Conservation (phyloP, 2,113 vertebrate genomes). For the Gymnogyps californianus region DNA sequence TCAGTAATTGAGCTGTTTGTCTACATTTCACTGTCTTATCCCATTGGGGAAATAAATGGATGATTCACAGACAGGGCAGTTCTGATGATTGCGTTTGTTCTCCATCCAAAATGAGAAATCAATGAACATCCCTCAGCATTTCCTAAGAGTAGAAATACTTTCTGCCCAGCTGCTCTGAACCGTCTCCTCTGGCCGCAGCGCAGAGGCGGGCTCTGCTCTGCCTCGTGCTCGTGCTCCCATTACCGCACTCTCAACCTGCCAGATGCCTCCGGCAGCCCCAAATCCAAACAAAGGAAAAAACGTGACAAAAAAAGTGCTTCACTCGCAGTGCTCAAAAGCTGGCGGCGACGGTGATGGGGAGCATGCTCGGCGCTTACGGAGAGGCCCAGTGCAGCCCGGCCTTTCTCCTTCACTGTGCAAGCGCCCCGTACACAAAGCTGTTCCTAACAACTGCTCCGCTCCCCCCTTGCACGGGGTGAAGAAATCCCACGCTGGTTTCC, state of each 20-base stretch:
- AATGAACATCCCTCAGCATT: background rate
- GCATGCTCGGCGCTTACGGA: rapidly evolving
- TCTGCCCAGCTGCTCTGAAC: background rate
- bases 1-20: background rate
- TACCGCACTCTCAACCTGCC: background rate
- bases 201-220: background rate
- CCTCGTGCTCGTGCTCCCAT: background rate
- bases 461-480: background rate
- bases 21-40: background rate
- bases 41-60: background rate
- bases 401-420: background rate
- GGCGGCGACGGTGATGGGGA: background rate
- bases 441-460: background rate
- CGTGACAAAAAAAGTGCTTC: background rate
- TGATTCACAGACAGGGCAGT: background rate
- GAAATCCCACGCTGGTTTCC: background rate
- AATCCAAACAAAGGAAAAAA: background rate
- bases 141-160: background rate
- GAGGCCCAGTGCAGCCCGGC: background rate
- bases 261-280: background rate
- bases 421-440: no score
- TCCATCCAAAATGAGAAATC: background rate
- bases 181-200: background rate
- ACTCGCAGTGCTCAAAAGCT: background rate
- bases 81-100: background rate